These are phyloP conservation scores for Mechanitis messenoides DNA, from an alignment of 2,888 invertebrate genomes.

Conservation along the genomic window DNA sequence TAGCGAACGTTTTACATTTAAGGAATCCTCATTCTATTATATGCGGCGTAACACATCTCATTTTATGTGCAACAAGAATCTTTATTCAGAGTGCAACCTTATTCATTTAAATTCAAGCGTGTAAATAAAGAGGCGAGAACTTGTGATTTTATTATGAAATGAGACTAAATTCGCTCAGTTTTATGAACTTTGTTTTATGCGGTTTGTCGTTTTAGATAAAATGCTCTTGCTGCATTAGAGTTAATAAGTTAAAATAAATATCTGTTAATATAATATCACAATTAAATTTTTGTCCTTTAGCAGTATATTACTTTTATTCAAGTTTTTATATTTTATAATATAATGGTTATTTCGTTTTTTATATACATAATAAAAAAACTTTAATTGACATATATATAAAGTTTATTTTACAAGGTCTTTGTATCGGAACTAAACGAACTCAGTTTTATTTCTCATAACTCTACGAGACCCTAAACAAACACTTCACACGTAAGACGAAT, in stretches of 20 bases:
- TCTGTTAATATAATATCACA: neutral
- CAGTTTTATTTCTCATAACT: neutral
- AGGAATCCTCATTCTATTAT: constrained; percentile 70
- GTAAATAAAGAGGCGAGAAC: constrained; percentile 24
- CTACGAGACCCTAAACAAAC: constrained; percentile 12
- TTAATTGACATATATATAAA: too few relatives aligned
- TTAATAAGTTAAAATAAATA: neutral
- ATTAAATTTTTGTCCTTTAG: neutral
- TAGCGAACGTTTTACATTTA: constrained; percentile 69
- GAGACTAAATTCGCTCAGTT: constrained; percentile 4
- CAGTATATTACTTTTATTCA: neutral
- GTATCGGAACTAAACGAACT: neutral
- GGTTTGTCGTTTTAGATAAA: neutral
- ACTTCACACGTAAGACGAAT: constrained; percentile 26
- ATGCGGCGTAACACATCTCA: constrained; percentile 62
- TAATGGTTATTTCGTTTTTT: too few relatives aligned
- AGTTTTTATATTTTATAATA: too few relatives aligned
- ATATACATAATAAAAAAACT: too few relatives aligned
- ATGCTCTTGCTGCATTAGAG: neutral
- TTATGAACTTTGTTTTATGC: constrained; percentile 1
- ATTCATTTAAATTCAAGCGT: constrained; percentile 36
- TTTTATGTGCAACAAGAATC: constrained; percentile 60
- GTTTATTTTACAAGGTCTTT: too few relatives aligned
- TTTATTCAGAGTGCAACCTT: constrained; percentile 42
- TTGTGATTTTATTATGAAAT: constrained; percentile 5